Percentiles rank a stretch among this genome's conserved stretches.
Evolutionary conservation across 1,140 invertebrate genomes (phyloP).

Genomic region (Pinna nobilis): DNA sequence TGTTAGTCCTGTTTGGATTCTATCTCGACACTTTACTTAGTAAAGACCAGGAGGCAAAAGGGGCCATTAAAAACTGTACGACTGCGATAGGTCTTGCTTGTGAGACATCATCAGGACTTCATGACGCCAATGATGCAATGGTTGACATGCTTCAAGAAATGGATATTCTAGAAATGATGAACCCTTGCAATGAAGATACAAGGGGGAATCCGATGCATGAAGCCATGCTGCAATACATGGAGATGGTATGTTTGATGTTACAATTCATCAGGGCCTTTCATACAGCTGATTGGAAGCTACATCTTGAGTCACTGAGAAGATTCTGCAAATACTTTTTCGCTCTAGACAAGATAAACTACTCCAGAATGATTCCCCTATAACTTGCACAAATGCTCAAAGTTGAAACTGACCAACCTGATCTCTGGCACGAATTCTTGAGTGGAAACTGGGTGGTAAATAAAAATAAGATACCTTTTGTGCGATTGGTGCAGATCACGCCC

Average conservation of each 20-base stretch:
- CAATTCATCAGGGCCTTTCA: neutral
- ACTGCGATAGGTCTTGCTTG: neutral
- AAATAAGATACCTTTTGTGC: neutral
- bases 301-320: neutral
- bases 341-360: conserved; percentile 2
- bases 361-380: conserved; percentile 19
- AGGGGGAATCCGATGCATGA: neutral
- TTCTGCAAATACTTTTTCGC: conserved; percentile 15
- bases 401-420: neutral
- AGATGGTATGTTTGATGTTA: conserved; percentile 10
- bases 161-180: neutral
- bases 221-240: conserved; percentile 1
- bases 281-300: neutral
- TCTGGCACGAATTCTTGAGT: neutral
- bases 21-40: conserved; percentile 11
- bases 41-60: neutral
- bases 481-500: neutral
- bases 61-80: neutral
- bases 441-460: conserved; percentile 9
- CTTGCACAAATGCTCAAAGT: neutral
- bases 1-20: conserved; percentile 14
- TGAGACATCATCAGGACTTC: neutral
- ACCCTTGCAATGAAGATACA: neutral
- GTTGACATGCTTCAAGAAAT: neutral
- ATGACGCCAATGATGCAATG: neutral